Evolutionary conservation across 2,888 invertebrate genomes (phyloP).

Genomic region (Campopleginae sp.): DNA sequence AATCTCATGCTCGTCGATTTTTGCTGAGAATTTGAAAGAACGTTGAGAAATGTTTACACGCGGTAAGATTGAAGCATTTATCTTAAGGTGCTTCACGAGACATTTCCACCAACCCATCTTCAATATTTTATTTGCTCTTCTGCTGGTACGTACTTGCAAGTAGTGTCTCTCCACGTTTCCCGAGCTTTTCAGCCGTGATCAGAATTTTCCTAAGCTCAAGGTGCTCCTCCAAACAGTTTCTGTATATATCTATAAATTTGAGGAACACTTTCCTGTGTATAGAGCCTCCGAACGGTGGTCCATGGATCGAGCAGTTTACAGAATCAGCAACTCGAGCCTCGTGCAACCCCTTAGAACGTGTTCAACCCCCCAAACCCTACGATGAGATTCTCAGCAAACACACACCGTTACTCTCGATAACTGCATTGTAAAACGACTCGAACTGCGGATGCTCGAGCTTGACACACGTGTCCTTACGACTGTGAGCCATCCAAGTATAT

Average conservation of each 20-base stretch:
- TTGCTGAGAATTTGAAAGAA: not conserved
- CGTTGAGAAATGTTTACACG: not conserved
- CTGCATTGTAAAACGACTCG: not conserved
- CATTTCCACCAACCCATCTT: not conserved
- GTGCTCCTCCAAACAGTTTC: slow-evolving; percentile 2
- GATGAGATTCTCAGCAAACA: not conserved
- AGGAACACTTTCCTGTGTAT: slow-evolving; percentile 22
- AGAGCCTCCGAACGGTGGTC: slow-evolving; percentile 3
- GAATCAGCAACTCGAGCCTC: slow-evolving; percentile 35
- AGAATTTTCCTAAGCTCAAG: slow-evolving; percentile 54
- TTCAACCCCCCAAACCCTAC: slow-evolving; percentile 22
- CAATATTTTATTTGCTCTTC: not conserved
- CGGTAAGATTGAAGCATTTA: not conserved
- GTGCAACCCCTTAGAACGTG: slow-evolving; percentile 25
- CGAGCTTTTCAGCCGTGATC: slow-evolving; percentile 56
- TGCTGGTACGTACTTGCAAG: not conserved
- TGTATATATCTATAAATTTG: slow-evolving; percentile 25
- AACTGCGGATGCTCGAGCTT: not conserved
- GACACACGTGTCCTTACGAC: not conserved
- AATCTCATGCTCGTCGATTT: not conserved
- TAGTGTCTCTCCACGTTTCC: slow-evolving; percentile 31
- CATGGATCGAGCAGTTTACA: slow-evolving; percentile 33
- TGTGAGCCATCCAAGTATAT: not conserved
- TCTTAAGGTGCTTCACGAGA: not conserved
- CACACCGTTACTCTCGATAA: not conserved